A percentile compares a stretch with the other conserved stretches of the same genome.
phyloP scores from a whole-genome alignment of 2,888 invertebrate species.

The Drosophila peninsularis region DNA sequence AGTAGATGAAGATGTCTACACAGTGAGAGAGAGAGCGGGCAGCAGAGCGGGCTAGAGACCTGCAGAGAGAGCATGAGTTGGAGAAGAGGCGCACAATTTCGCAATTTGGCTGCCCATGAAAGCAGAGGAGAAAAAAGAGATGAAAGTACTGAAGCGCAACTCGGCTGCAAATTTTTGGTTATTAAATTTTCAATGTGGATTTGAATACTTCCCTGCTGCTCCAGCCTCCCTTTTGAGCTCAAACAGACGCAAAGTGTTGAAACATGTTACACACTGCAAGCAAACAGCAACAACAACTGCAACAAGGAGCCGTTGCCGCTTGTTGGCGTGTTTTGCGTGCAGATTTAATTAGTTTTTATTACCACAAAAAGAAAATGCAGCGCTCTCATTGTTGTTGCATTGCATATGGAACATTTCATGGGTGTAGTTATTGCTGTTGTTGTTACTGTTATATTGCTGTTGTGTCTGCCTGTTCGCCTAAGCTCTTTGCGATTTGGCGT shows the following conservation, averaged over 20 bases:
- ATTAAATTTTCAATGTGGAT: conserved; percentile 78
- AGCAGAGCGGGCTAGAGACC: too few species aligned
- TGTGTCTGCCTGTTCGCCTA: conserved; percentile 18
- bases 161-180: conserved; percentile 66
- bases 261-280: conserved; percentile 64
- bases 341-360: conserved; percentile 76
- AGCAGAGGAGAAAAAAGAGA: not conserved
- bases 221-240: conserved; percentile 36
- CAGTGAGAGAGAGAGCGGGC: not conserved
- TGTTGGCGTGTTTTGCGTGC: conserved; percentile 58
- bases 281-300: conserved; percentile 18
- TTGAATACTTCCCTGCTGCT: conserved; percentile 55
- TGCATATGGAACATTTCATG: conserved; percentile 58
- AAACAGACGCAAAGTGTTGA: conserved; percentile 71
- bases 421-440: conserved; percentile 18
- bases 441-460: conserved; percentile 8
- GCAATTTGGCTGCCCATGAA: conserved; percentile 51
- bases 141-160: conserved; percentile 25
- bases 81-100: conserved; percentile 19
- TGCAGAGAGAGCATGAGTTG: conserved; percentile 4
- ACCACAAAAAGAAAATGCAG: conserved; percentile 52
- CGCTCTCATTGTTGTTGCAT: conserved; percentile 39
- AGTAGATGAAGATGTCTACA: conserved; percentile 11
- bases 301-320: conserved; percentile 26
- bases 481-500: conserved; percentile 24